Conservation (phyloP, 2,113 vertebrate species). For the Pleuronectes platessa region DNA sequence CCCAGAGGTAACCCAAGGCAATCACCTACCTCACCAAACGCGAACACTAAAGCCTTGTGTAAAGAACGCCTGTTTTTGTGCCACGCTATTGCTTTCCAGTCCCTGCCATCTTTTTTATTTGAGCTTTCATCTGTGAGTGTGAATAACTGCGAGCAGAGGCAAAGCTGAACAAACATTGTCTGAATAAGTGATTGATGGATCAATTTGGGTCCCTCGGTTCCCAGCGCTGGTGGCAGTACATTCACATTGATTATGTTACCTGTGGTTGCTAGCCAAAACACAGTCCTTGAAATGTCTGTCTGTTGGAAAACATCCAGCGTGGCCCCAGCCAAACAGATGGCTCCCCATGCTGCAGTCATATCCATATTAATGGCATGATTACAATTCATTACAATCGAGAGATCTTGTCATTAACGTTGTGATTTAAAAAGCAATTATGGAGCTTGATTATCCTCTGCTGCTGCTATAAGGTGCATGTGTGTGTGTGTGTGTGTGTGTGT, state of each 20-base stretch:
- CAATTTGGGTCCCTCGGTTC: conserved; percentile 62
- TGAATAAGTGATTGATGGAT: conserved; percentile 74
- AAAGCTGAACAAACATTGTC: conserved; percentile 73
- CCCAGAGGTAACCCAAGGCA: conserved; percentile 73
- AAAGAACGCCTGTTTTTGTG: conserved; percentile 45
- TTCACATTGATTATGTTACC: conserved; percentile 69
- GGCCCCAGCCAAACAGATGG: conserved; percentile 78
- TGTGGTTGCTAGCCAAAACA: conserved; percentile 65
- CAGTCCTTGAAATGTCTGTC: conserved; percentile 70
- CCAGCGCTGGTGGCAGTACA: conserved; percentile 47
- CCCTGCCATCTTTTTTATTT: conserved; percentile 47
- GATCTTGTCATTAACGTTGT: conserved; percentile 81
- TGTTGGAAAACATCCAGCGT: conserved; percentile 64
- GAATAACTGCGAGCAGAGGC: conserved; percentile 61
- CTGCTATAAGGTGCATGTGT: conserved; percentile 56
- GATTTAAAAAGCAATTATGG: conserved; percentile 85
- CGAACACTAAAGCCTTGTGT: conserved; percentile 46
- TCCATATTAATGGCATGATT: conserved; percentile 84
- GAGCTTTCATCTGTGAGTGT: conserved; percentile 61
- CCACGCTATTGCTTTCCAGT: conserved; percentile 16
- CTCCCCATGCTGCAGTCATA: conserved; percentile 70
- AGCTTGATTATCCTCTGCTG: conserved; percentile 77
- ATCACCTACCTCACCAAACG: conserved; percentile 57
- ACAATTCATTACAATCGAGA: conserved; percentile 80
- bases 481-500: conserved; percentile 25